Evolutionary conservation across 2,113 vertebrate genomes (phyloP).

Genomic region (Datnioides undecimradiatus): DNA sequence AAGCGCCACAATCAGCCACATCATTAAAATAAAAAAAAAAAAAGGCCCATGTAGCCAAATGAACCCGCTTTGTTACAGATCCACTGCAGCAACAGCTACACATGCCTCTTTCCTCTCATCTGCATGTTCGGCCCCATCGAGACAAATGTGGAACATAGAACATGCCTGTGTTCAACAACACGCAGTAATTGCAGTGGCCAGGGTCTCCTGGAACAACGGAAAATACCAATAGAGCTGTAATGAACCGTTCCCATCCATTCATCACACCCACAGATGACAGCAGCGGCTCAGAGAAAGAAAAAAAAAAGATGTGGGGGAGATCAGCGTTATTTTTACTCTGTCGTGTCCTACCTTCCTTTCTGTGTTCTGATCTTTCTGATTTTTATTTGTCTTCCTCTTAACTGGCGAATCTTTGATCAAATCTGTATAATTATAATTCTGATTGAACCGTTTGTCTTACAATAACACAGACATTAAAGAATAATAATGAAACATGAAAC

Average conservation of each 20-base stretch:
- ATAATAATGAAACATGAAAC: background rate
- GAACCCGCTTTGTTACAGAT: background rate
- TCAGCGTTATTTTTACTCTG: background rate
- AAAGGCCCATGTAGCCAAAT: constrained; percentile 1
- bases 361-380: background rate
- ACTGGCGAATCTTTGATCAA: background rate
- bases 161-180: background rate
- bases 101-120: background rate
- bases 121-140: background rate
- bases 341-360: background rate
- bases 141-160: constrained; percentile 5
- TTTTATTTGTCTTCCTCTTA: background rate
- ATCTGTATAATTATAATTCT: background rate
- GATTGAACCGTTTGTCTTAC: background rate
- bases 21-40: constrained; percentile 5
- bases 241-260: background rate
- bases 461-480: background rate
- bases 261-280: constrained; percentile 21
- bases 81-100: constrained; percentile 3
- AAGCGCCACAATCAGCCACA: background rate
- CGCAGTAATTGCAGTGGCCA: background rate
- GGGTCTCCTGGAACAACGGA: background rate
- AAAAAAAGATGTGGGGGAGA: background rate
- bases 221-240: constrained; percentile 2
- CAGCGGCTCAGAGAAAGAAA: background rate